Evolutionary conservation across 2,888 invertebrate genomes (phyloP), one percentile per base, ranked within the genome.

Genomic region (Leptinotarsa juncta): DNA sequence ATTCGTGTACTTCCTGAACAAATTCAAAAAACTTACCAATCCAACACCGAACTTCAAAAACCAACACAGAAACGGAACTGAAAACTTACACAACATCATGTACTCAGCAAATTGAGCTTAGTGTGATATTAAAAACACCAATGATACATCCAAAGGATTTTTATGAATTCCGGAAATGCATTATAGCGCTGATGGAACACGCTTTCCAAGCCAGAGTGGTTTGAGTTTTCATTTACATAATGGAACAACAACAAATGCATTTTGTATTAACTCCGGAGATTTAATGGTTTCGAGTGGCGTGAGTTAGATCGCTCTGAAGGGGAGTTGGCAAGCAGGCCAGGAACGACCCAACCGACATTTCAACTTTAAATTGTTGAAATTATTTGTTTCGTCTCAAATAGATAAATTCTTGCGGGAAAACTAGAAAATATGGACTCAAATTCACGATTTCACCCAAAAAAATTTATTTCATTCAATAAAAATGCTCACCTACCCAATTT

Each of bases 171-270:
- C 83, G 85, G 85, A 86, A 86, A 85, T 86, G 85, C 85, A 86
- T 86, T 86, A 86, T 84, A 83, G 84, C 83, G 82, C 78, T 85
- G 85, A 85, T 85, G 85, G 84, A 84, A 83, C 84, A 81, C 83
- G 83, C 83, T 83, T 82, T 82, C 80, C 81, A 80, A 79, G 79
- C 81, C 82, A 83, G 84, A 85, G 84, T 84, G 77, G 78, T 85
- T 85, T 82, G 86, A 86, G 87, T 88, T 88, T 88, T 88, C 88
- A 88, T 88, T 88, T 88, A 87, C 88, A 88, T 88, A 88, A 88
- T 88, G 88, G 88, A 88, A 88, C 87, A 88, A 88, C 88, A 88
- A 88, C 88, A 88, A 88, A 88, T 88, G 88, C 88, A 88, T 88
- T 88, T 88, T 87, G 88, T 88, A 88, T 88, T 88, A 88, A 87